phyloP scores from a whole-genome alignment of 2,888 invertebrate species.

The Timema podura region DNA sequence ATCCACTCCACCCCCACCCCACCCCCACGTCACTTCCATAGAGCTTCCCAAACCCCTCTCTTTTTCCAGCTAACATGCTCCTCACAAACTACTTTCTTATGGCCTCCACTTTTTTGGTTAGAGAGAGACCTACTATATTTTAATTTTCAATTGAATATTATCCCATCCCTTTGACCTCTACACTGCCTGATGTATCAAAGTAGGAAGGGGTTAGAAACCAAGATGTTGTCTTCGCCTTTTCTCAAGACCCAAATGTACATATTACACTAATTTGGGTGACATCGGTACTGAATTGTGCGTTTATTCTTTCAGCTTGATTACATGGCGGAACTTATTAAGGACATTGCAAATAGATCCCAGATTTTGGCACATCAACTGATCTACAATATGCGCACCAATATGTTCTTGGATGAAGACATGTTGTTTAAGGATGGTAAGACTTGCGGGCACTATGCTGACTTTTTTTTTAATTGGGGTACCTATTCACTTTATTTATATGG shows the following conservation, averaged over 20 bases:
- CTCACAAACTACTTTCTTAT: no score
- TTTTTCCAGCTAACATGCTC: no score
- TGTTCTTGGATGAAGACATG: slow-evolving; percentile 95
- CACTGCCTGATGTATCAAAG: neutral
- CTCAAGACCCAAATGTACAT: no score
- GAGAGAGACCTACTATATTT: no score
- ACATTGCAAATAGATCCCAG: slow-evolving; percentile 88
- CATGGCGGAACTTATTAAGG: slow-evolving; percentile 91
- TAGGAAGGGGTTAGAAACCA: neutral
- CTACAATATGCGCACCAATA: slow-evolving; percentile 99
- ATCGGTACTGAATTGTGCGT: neutral
- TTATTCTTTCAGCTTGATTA: slow-evolving; percentile 81
- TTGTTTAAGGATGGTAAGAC: slow-evolving; percentile 73
- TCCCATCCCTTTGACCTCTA: no score
- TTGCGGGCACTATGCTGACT: slow-evolving; percentile 7
- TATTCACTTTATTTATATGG: slow-evolving; percentile 8
- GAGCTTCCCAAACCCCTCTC: no score
- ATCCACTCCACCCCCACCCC: no score
- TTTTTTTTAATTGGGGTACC: neutral
- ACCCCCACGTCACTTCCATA: no score
- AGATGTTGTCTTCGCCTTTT: neutral
- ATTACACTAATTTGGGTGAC: no score
- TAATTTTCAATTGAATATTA: no score
- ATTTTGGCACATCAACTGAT: slow-evolving; percentile 96
- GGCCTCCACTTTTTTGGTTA: no score